Conservation (phyloP, 2,113 vertebrate genomes). For the Zosterops lateralis region DNA sequence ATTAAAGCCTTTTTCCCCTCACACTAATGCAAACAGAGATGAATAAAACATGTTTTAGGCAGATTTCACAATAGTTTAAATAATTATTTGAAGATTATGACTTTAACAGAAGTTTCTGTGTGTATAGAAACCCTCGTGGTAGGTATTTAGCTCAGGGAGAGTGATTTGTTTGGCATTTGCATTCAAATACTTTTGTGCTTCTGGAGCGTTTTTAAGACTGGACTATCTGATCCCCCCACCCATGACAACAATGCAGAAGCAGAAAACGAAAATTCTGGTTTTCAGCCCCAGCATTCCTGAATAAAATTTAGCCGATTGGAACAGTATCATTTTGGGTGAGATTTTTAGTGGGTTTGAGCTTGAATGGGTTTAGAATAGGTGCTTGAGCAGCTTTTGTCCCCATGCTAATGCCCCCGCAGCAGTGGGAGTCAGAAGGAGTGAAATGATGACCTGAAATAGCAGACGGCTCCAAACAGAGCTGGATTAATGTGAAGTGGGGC, state of each 20-base stretch:
- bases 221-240: background rate
- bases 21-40: background rate
- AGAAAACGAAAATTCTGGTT: slow-evolving; percentile 23
- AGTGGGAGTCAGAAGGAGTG: slow-evolving; percentile 40
- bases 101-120: slow-evolving; percentile 10
- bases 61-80: background rate
- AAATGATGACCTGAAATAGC: slow-evolving; percentile 54
- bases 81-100: background rate
- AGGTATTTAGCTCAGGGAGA: background rate
- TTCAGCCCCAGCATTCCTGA: slow-evolving; percentile 39
- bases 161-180: slow-evolving; percentile 26
- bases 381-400: slow-evolving; percentile 35
- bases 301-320: slow-evolving; percentile 53
- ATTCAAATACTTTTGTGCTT: slow-evolving; percentile 40
- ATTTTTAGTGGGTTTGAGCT: slow-evolving; percentile 57
- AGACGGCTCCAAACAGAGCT: slow-evolving; percentile 42
- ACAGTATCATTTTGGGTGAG: slow-evolving; percentile 35
- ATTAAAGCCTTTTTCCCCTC: background rate
- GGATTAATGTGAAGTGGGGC: slow-evolving; percentile 37
- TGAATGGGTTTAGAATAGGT: slow-evolving; percentile 58
- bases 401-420: slow-evolving; percentile 27
- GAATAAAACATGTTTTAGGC: background rate
- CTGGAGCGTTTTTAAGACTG: background rate
- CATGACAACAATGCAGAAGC: background rate
- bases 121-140: background rate